Base-by-base conservation (phyloP, 2,888 invertebrate genomes). In the Morpho achilles region DNA sequence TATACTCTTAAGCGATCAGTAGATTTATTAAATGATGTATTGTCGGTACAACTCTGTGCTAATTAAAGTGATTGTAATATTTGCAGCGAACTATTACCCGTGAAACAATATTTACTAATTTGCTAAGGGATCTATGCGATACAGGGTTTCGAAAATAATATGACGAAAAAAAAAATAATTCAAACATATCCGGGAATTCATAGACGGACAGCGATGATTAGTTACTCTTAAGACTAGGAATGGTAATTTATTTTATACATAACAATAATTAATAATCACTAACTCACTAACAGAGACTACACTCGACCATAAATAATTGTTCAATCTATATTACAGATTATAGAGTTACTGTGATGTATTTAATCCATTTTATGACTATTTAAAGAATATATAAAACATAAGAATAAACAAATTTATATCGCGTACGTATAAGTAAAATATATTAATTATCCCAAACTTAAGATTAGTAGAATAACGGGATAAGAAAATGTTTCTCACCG, bases 41-140 rank as follows among this genome's bases (percentile, higher is more conserved):
- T 1, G 16, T 16, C 16, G 16, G 16, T 16, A 16, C 16, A 16
- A 16, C 16, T 16, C 16, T 16, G 16, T 16, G 1, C 16, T 1
- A 16, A 16, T 16, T 16, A 16, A 16, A 16, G 16, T 16, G 16
- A 16, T 16, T 16, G 16, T 16, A 16, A 16, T 16, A 16, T 16
- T 16, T 40, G 47, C 46, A 54, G 50, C 8, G 8, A 49, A 50
- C 51, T 57, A 56, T 79, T 75, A 76, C 77, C 82, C 76, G 78
- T 76, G 78, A 77, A 76, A 75, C 66, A 63, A 73, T 71, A 72
- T 72, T 54, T 70, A 78, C 87, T 89, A 89, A 82, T 75, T 82
- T 75, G 87, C 89, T 89, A 89, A 84, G 84, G 89, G 88, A 72
- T 77, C 82, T 87, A 87, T 81, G 75, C 67, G 72, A 74, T 85